These are phyloP conservation scores for Keiferia lycopersicella DNA, from an alignment of 2,888 invertebrate genomes.

Conservation along the genomic window DNA sequence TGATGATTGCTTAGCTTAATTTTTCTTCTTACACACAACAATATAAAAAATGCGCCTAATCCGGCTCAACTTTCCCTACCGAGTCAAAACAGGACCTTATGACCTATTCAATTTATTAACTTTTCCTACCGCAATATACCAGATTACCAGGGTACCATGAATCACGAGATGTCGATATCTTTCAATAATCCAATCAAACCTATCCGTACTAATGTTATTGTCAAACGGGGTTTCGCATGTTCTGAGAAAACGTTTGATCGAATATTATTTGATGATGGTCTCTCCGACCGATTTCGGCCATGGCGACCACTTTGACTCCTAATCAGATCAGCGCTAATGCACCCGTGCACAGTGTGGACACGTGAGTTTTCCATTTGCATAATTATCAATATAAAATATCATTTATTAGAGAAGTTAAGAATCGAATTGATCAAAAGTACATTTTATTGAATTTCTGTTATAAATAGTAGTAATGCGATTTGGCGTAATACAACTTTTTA, in stretches of 20 bases:
- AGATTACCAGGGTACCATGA: slow-evolving; percentile 38
- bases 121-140: slow-evolving; percentile 1
- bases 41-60: neutral
- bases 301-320: too few relatives aligned
- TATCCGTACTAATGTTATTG: slow-evolving; percentile 74
- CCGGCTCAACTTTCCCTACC: slow-evolving; percentile 1
- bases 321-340: too few relatives aligned
- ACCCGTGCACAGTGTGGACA: too few relatives aligned
- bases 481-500: too few relatives aligned
- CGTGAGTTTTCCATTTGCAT: too few relatives aligned
- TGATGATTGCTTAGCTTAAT: too few relatives aligned
- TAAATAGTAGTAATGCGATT: too few relatives aligned
- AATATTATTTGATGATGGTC: neutral
- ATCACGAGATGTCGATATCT: slow-evolving; percentile 68
- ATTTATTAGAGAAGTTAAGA: too few relatives aligned
- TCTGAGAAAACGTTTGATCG: neutral
- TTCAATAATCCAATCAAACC: slow-evolving; percentile 77
- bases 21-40: neutral
- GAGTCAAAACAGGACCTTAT: slow-evolving; percentile 1
- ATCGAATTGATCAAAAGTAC: too few relatives aligned
- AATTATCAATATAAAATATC: too few relatives aligned
- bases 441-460: too few relatives aligned
- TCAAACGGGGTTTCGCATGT: slow-evolving; percentile 52
- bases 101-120: slow-evolving; percentile 1
- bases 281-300: too few relatives aligned